Evolutionary conservation across 2,888 invertebrate species (phyloP), one percentile per base, ranked within the genome.

Genomic region (Fragum whitleyi): DNA sequence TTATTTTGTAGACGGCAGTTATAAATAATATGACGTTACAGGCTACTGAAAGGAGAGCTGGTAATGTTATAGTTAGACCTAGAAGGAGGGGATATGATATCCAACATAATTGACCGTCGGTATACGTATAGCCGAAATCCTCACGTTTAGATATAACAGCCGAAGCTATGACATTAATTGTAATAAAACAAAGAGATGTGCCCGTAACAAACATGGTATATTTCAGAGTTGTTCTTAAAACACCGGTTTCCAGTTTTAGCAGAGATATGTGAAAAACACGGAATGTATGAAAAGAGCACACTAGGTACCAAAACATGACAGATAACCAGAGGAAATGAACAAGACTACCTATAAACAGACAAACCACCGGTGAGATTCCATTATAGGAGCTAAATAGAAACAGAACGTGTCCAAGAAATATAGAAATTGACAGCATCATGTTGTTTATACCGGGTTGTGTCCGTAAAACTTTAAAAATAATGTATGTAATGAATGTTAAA

Each of bases 381-480:
- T n/a, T n/a, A n/a, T n/a, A n/a, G n/a, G n/a, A n/a, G n/a, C n/a
- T n/a, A n/a, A n/a, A n/a, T n/a, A n/a, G n/a, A n/a, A n/a, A n/a
- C n/a, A n/a, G n/a, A n/a, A n/a, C n/a, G n/a, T n/a, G n/a, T n/a
- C n/a, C n/a, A n/a, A n/a, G n/a, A n/a, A n/a, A n/a, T n/a, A n/a
- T n/a, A n/a, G n/a, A n/a, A n/a, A n/a, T n/a, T n/a, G n/a, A n/a
- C n/a, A n/a, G n/a, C n/a, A n/a, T n/a, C n/a, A n/a, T n/a, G n/a
- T n/a, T n/a, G n/a, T 69, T 69, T 19, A 69, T 21, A 7, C 69
- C 69, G 19, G 69, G 69, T n/a, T 69, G 69, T 11, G 51, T 53
- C 2, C 69, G 14, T 32, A 69, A 53, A 11, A 19, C 19, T 6
- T n/a, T n/a, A n/a, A 69, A 53, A n/a, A 53, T 28, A 0, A 29